Evolutionary conservation across 2,888 invertebrate species (phyloP).

Genomic region (Hyles lineata): DNA sequence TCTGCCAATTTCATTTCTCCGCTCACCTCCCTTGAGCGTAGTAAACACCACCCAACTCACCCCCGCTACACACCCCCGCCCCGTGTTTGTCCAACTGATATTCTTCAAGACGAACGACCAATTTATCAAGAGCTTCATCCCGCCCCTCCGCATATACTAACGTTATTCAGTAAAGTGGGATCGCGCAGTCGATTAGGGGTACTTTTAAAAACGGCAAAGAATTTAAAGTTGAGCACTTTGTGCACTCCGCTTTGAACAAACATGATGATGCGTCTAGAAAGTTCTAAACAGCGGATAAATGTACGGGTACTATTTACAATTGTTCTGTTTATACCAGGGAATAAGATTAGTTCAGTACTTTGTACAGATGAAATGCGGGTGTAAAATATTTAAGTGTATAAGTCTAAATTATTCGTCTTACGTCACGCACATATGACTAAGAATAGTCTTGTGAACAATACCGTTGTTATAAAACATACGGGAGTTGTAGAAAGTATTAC

Average conservation of each 20-base stretch:
- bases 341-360: constrained; percentile 27
- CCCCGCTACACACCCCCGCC: constrained; percentile 53
- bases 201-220: constrained; percentile 53
- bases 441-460: not conserved
- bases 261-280: constrained; percentile 74
- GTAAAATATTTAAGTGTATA: constrained; percentile 22
- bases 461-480: constrained; percentile 1
- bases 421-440: not conserved
- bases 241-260: constrained; percentile 68
- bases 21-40: constrained; percentile 77
- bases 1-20: constrained; percentile 83
- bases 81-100: constrained; percentile 77
- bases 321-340: constrained; percentile 51
- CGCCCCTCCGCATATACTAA: constrained; percentile 41
- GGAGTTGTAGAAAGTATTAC: not conserved
- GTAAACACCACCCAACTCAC: constrained; percentile 74
- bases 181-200: constrained; percentile 46
- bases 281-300: constrained; percentile 64
- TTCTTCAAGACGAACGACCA: constrained; percentile 73
- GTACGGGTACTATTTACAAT: constrained; percentile 50
- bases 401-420: constrained; percentile 15
- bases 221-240: constrained; percentile 64
- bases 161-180: constrained; percentile 13
- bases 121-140: constrained; percentile 53
- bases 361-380: constrained; percentile 12